A percentile compares a stretch with the other conserved stretches of the same genome.
Conservation (phyloP, 1,140 invertebrate genomes). For the Metaphire vulgaris region DNA sequence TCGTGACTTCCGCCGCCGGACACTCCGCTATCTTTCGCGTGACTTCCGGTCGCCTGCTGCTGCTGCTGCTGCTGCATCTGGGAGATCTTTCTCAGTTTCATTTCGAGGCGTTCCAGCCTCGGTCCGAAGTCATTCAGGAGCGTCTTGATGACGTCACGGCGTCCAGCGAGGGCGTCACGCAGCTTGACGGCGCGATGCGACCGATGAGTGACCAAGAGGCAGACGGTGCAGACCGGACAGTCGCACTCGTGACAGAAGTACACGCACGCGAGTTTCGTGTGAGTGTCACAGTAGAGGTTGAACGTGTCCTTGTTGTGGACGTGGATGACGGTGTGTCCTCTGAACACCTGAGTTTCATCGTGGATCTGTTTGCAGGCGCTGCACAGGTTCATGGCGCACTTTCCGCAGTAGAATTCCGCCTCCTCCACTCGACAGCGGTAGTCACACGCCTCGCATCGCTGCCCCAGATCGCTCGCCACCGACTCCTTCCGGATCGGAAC, state of each 20-base stretch:
- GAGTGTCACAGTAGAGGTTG: not conserved
- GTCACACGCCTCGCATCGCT: not conserved
- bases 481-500: not conserved
- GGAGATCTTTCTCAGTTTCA: not conserved
- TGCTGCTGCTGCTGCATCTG: no score
- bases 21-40: no score
- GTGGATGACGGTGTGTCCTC: not conserved
- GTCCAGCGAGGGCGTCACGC: slow-evolving; percentile 4
- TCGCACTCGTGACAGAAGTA: slow-evolving; percentile 25
- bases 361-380: slow-evolving; percentile 5
- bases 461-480: not conserved
- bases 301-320: slow-evolving; percentile 10
- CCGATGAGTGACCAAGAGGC: slow-evolving; percentile 3
- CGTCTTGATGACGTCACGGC: slow-evolving; percentile 18
- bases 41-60: no score
- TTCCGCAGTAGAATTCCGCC: slow-evolving; percentile 25
- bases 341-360: slow-evolving; percentile 12
- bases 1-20: not conserved
- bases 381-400: slow-evolving; percentile 25
- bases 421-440: not conserved
- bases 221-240: slow-evolving; percentile 16
- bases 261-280: slow-evolving; percentile 1
- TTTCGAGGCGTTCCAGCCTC: slow-evolving; percentile 7
- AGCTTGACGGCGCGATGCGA: slow-evolving; percentile 11
- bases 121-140: slow-evolving; percentile 16